Percentiles rank a stretch among this genome's conserved stretches.
These are phyloP conservation scores for Ethmia dodecea DNA, from an alignment of 2,888 invertebrate genomes.

Conservation along the genomic window DNA sequence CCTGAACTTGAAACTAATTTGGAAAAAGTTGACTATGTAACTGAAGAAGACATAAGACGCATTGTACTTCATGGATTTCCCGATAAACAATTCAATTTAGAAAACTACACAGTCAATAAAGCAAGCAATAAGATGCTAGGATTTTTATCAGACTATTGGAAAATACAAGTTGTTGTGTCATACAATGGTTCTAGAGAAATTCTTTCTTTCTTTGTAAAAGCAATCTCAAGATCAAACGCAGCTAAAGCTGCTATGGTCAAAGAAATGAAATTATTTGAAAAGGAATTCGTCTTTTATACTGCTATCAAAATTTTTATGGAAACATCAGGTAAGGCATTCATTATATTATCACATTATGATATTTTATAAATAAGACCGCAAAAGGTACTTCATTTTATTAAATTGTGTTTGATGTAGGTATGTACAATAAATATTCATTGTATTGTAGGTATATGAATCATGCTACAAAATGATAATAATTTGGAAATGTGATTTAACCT, in stretches of 20 bases:
- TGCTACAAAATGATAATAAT: no score
- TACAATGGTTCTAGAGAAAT: constrained; percentile 24
- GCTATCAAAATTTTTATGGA: constrained; percentile 42
- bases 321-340: constrained; percentile 37
- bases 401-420: no score
- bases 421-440: no score
- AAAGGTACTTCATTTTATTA: no score
- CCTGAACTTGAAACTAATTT: background rate
- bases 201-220: constrained; percentile 54
- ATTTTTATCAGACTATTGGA: constrained; percentile 63
- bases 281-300: constrained; percentile 50
- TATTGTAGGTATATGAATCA: no score
- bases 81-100: constrained; percentile 25
- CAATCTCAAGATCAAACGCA: constrained; percentile 44
- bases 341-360: background rate
- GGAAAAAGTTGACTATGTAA: constrained; percentile 22
- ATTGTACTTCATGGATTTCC: constrained; percentile 33
- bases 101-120: constrained; percentile 33
- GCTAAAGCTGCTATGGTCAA: constrained; percentile 59
- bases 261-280: constrained; percentile 50
- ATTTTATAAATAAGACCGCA: no score
- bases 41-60: constrained; percentile 37
- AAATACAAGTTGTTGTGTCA: constrained; percentile 38
- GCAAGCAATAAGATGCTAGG: constrained; percentile 67
- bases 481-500: no score